phyloP scores from a whole-genome alignment of 2,797 vertebrate species.

The Gobio occitaniae region DNA sequence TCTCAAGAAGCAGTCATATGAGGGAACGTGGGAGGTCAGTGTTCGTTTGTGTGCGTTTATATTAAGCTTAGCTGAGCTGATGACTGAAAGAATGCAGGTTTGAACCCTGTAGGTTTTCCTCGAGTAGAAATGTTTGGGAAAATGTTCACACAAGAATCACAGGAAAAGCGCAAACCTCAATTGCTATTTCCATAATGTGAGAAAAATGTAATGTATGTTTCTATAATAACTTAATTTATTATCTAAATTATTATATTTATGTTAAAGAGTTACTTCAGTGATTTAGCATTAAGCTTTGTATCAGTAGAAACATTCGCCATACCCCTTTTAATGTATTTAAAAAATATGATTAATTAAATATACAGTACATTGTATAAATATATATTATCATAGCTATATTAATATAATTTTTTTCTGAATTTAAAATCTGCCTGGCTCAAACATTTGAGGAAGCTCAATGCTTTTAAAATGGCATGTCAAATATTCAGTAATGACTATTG shows the following conservation, averaged over 20 bases:
- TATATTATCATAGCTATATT: neutral
- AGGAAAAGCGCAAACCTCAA: neutral
- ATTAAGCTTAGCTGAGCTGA: neutral
- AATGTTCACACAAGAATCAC: neutral
- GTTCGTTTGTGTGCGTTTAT: neutral
- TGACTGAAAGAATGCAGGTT: neutral
- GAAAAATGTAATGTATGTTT: neutral
- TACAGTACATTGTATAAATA: neutral
- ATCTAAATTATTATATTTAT: neutral
- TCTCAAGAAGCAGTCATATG: constrained; percentile 96
- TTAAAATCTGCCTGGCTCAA: neutral
- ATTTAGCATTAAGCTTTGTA: too few relatives aligned
- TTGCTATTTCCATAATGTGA: neutral
- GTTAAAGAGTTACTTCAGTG: neutral
- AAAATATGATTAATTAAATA: too few relatives aligned
- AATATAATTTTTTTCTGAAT: neutral
- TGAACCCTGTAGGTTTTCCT: neutral
- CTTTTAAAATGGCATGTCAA: too few relatives aligned
- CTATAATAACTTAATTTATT: neutral
- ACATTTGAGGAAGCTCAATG: too few relatives aligned
- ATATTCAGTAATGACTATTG: neutral
- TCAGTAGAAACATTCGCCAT: too few relatives aligned
- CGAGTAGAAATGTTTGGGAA: neutral
- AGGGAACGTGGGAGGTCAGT: constrained; percentile 97
- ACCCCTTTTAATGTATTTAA: too few relatives aligned